Evolutionary conservation across 2,888 invertebrate genomes (phyloP), one percentile per base, ranked within the genome.

Genomic region (Teinopalpus imperialis): DNA sequence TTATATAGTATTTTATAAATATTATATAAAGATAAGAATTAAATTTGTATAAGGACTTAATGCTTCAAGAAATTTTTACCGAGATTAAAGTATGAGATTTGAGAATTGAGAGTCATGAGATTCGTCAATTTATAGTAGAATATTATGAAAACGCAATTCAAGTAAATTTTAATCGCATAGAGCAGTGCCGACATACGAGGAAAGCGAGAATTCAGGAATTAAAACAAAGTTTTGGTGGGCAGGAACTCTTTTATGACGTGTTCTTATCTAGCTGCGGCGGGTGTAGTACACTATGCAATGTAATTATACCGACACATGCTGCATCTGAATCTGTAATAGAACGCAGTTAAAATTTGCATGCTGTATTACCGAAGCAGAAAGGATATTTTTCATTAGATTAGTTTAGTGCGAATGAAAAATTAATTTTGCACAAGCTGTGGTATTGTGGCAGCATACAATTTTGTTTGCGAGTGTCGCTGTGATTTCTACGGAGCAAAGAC

Each of bases 391-490:
- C 18, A n/a, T n/a, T 10, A 27, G 9, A 21, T 23, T 9, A 4
- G 2, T 8, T 35, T 16, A 16, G 6, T 2, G 5, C 14, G 20
- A 21, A 34, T 13, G 40, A 24, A 40, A 29, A 35, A 29, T 56
- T 58, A 70, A 58, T 69, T 53, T 68, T 59, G 69, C 69, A 69
- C 73, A 72, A 70, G 73, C 69, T 72, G 66, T 73, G 74, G 75
- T 74, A 78, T 82, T 83, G 81, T 81, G 71, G 72, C 63, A 64
- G 66, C 63, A 65, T 61, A 75, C 80, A n/a, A n/a, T n/a, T 81
- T 83, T 85, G 83, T 85, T 78, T 77, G 80, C 69, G 66, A 74
- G 66, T 74, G 81, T 76, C 81, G 70, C 79, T 75, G 82, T 86
- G 85, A 86, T 85, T 85, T 82, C 77, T 68, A 71, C 77, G 61